These are phyloP conservation scores for Monochamus alternatus DNA, from an alignment of 2,888 invertebrate genomes.

Conservation along the genomic window DNA sequence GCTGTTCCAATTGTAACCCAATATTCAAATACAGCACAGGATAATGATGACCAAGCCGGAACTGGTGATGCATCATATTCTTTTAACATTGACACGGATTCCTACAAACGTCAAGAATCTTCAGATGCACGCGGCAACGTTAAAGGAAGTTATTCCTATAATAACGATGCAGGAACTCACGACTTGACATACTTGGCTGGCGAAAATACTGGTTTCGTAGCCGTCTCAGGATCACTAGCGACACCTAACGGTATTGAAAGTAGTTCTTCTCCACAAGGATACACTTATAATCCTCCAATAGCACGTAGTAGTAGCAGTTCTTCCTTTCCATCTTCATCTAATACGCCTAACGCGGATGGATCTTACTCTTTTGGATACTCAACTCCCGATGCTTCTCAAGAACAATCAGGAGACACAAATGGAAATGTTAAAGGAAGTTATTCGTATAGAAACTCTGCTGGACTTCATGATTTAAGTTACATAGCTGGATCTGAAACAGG, in stretches of 20 bases:
- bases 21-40: background rate
- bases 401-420: conserved; percentile 40
- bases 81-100: conserved; percentile 58
- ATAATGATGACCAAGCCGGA: conserved; percentile 37
- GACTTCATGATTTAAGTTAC: conserved; percentile 57
- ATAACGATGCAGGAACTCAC: conserved; percentile 53
- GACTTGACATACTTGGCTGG: conserved; percentile 60
- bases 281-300: background rate
- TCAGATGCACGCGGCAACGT: conserved; percentile 52
- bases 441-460: conserved; percentile 53
- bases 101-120: conserved; percentile 56
- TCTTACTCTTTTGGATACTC: no score
- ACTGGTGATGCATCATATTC: conserved; percentile 60
- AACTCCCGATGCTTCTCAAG: no score
- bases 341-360: background rate
- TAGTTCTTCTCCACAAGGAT: background rate
- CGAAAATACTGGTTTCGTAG: conserved; percentile 56
- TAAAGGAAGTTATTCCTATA: conserved; percentile 55
- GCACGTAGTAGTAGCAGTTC: background rate
- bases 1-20: background rate
- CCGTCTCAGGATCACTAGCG: conserved; percentile 55
- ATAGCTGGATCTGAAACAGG: conserved; percentile 56
- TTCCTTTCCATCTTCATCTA: background rate
- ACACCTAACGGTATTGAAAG: conserved; percentile 36
- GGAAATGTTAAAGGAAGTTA: conserved; percentile 52